Base-by-base conservation (phyloP, 1,140 invertebrate species). In the Vanessa atalanta region DNA sequence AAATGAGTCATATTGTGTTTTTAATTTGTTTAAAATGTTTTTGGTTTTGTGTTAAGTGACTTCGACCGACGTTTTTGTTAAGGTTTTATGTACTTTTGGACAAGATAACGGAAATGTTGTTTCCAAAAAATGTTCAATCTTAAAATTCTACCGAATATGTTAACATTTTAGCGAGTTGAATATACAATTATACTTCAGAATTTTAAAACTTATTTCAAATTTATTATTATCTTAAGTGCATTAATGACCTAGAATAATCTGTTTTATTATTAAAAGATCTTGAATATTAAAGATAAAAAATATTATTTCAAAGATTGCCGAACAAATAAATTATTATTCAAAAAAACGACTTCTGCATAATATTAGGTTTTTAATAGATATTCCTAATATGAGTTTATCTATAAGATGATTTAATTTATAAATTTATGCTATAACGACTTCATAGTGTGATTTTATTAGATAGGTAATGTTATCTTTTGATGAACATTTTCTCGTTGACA, bases 1-100 rank as follows among this genome's bases (percentile, higher is more conserved):
- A n/a, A 60, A 48, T 73, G 73, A 66, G 31, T 78, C 53, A 72
- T 70, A 64, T 76, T 70, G 65, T 61, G 26, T 60, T 73, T 73
- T 61, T 67, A 79, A 72, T 76, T 71, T 68, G 60, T 74, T 74
- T 64, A 37, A 66, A 63, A 66, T 53, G 13, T 13, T 70, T 20
- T 61, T 63, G 31, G 12, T 47, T 31, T 47, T 63, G 20, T 61
- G 37, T 48, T 50, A 7, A 61, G 23, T 61, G 23, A 61, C 15
- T 26, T 13, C 43, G 3, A 61, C 55, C 68, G 47, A n/a, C 57
- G 68, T 53, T 70, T 31, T 37, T 61, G 23, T 70, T 70, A 48
- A 31, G n/a, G 31, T 70, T 47, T 70, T 70, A 70, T 61, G 47
- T 16, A 37, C 14, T 61, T 37, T 60, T 63, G 48, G 7, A 69